phyloP scores from a whole-genome alignment of 2,888 invertebrate species.

The Macropis europaea region DNA sequence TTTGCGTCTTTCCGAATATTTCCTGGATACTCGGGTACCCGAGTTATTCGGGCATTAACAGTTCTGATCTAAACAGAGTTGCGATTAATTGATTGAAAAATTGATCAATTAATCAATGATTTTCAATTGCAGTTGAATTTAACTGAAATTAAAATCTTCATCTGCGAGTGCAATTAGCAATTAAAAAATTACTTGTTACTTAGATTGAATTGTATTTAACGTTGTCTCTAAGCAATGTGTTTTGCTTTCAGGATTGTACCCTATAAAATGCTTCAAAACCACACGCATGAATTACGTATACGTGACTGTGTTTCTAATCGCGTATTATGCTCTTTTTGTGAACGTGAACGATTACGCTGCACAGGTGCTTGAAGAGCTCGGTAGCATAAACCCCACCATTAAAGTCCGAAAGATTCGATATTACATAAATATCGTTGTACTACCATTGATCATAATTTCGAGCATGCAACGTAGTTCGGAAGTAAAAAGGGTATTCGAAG shows the following conservation, averaged over 20 bases:
- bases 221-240: no score
- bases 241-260: constrained; percentile 35
- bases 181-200: no score
- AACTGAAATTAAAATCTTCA: no score
- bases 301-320: neutral
- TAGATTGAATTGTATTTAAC: no score
- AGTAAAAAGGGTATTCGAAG: neutral
- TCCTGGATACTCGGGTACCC: no score
- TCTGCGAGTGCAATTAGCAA: no score
- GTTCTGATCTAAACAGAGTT: no score
- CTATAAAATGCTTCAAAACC: constrained; percentile 11
- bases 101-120: no score
- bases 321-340: neutral
- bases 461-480: neutral
- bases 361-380: neutral
- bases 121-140: no score
- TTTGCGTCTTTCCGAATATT: no score
- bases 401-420: constrained; percentile 10
- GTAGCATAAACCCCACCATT: neutral
- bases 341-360: neutral
- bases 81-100: no score
- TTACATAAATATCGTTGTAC: neutral
- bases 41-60: no score
- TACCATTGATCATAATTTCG: constrained; percentile 27
- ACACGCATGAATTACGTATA: neutral